phyloP scores from a whole-genome alignment of 2,888 invertebrate genomes.

The Watsonalla cultraria region DNA sequence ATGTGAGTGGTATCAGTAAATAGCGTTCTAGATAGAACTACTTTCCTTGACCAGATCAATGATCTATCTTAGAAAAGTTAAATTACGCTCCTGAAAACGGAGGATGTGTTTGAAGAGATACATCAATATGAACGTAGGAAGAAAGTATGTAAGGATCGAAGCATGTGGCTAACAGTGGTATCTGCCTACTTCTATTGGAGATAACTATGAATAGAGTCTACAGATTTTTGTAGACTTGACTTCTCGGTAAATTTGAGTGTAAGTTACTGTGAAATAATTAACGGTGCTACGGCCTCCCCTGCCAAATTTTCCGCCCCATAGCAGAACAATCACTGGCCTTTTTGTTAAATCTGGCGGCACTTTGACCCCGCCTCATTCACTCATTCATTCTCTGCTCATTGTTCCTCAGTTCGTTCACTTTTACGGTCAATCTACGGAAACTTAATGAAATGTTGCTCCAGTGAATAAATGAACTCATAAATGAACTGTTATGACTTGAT shows the following conservation, averaged over 20 bases:
- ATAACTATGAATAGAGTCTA: too few relatives aligned
- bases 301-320: conserved; percentile 38
- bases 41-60: too few relatives aligned
- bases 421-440: conserved; percentile 22
- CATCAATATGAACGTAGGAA: too few relatives aligned
- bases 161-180: too few relatives aligned
- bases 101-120: too few relatives aligned
- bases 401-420: conserved; percentile 29
- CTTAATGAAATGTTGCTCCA: conserved; percentile 17
- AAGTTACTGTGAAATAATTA: too few relatives aligned
- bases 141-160: too few relatives aligned
- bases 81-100: too few relatives aligned
- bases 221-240: not conserved
- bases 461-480: conserved; percentile 7
- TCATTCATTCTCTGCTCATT: conserved; percentile 10
- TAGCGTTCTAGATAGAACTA: too few relatives aligned
- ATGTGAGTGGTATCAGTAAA: too few relatives aligned
- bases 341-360: conserved; percentile 23
- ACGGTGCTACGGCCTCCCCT: conserved; percentile 15
- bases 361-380: conserved; percentile 26
- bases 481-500: not conserved
- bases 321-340: conserved; percentile 25
- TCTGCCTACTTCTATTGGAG: too few relatives aligned
- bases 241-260: conserved; percentile 20
- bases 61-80: too few relatives aligned